These are phyloP conservation scores for Melipona quadrifasciata DNA, from an alignment of 1,140 invertebrate genomes.

Conservation along the genomic window DNA sequence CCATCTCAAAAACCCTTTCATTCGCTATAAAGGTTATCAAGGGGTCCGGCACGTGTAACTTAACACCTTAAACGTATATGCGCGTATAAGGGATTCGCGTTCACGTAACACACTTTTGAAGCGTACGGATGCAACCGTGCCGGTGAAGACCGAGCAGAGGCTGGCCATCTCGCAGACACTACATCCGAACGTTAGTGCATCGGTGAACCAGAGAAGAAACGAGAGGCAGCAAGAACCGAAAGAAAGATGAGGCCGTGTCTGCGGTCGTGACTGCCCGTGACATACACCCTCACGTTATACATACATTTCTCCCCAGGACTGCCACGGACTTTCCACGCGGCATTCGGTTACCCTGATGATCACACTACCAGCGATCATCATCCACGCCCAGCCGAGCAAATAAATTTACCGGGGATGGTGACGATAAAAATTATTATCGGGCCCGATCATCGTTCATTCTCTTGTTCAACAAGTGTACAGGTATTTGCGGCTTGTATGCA, in stretches of 20 bases:
- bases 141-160: slow-evolving; percentile 4
- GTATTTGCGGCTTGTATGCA: background rate
- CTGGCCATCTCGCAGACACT: slow-evolving; percentile 30
- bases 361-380: slow-evolving; percentile 58
- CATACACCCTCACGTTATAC: slow-evolving; percentile 69
- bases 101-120: slow-evolving; percentile 20
- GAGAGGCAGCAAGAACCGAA: slow-evolving; percentile 13
- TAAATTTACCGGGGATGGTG: slow-evolving; percentile 37
- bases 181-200: slow-evolving; percentile 10
- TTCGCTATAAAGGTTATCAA: slow-evolving; percentile 36
- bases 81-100: slow-evolving; percentile 22
- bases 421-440: slow-evolving; percentile 56
- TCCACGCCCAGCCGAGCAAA: slow-evolving; percentile 20
- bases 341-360: slow-evolving; percentile 63
- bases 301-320: slow-evolving; percentile 57
- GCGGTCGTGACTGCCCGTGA: slow-evolving; percentile 70
- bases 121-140: slow-evolving; percentile 28
- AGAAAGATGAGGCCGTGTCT: slow-evolving; percentile 66
- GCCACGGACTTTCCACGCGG: slow-evolving; percentile 48
- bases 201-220: background rate
- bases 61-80: slow-evolving; percentile 50
- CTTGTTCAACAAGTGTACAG: slow-evolving; percentile 1
- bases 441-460: slow-evolving; percentile 21
- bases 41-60: slow-evolving; percentile 30
- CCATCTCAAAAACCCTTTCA: background rate